Base-by-base conservation (phyloP, 2,888 invertebrate species). In the Dicranocentrus wangi region DNA sequence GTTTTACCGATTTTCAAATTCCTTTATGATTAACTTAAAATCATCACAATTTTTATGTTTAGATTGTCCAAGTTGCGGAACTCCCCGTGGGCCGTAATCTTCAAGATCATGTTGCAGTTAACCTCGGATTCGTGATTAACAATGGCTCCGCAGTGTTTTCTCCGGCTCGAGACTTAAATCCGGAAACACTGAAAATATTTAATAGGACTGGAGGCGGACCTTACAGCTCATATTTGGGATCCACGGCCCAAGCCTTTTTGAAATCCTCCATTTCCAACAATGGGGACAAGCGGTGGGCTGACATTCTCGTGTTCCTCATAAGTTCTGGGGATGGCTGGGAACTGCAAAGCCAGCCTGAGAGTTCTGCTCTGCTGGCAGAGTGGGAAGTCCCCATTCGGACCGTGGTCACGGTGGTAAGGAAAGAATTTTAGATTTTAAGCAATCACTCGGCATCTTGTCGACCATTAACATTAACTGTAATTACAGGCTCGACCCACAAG, bases 71-170 rank as follows among this genome's bases (percentile, higher is more conserved):
- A 58, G 25, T 51, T 8, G n/a, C 7, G 51, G 17, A n/a, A 10
- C 69, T 84, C 32, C 83, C 84, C 13, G 82, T 82, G 15, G 84
- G 84, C 5, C n/a, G 72, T 32, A 82, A 81, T 63, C 32, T 83
- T 0, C 65, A 70, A 23, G 80, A 83, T 70, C 83, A 83, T 55
- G 55, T 70, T 0, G 3, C 27, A 0, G 10, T 82, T 0, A 39
- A 60, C 0, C 1, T 84, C 2, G 63, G 70, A 17, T 47, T 82
- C 21, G 13, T 71, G 0, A 28, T 84, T 13, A 75, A 72, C n/a
- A 77, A 82, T 19, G 43, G 55, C 15, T 47, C 70, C 0, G 39
- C 32, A 25, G 53, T 78, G 23, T 25, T 68, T 23, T 61, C 71
- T 23, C 51, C 39, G 15, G 55, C 55, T 1, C 69, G 43, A n/a